Conservation (phyloP, 37 sponge, comb jelly and placozoan genomes). For the Geodia barretti region DNA sequence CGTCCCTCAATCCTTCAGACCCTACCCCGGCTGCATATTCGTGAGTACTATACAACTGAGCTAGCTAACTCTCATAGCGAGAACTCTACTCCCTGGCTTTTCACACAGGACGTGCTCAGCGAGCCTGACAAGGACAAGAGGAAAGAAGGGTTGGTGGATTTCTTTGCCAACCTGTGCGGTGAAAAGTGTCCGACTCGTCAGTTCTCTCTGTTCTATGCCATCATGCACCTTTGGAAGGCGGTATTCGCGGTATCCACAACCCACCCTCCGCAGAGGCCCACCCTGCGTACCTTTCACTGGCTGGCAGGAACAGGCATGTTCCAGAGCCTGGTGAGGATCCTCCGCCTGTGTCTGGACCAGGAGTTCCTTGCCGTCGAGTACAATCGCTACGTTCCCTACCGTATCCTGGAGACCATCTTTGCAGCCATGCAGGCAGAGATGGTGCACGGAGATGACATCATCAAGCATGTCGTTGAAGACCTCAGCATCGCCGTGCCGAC, state of each 20-base stretch:
- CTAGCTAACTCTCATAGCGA: too few species aligned
- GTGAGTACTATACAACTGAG: too few species aligned
- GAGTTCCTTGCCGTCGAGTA: constrained; percentile 23
- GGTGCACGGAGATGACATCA: not conserved
- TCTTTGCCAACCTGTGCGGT: constrained; percentile 4
- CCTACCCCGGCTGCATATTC: constrained; percentile 40
- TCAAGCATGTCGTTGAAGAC: constrained; percentile 15
- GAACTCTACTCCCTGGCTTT: too few species aligned
- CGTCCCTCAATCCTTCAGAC: constrained; percentile 20
- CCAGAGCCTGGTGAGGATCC: constrained; percentile 14
- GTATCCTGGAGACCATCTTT: constrained; percentile 22
- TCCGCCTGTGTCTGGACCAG: constrained; percentile 1
- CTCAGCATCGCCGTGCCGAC: not conserved
- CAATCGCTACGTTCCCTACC: constrained; percentile 37
- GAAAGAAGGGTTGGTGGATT: constrained; percentile 1
- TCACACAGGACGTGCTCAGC: constrained; percentile 29
- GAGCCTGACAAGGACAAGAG: constrained; percentile 22
- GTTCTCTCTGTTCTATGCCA: constrained; percentile 25
- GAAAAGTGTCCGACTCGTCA: not conserved
- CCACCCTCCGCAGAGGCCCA: not conserved
- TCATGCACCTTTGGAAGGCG: constrained; percentile 43
- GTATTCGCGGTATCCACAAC: not conserved
- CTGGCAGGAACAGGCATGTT: constrained; percentile 22
- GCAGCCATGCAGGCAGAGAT: constrained; percentile 21
- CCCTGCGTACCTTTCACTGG: constrained; percentile 8